phyloP scores from a whole-genome alignment of 2,113 vertebrate species.

The Clarias batrachus region DNA sequence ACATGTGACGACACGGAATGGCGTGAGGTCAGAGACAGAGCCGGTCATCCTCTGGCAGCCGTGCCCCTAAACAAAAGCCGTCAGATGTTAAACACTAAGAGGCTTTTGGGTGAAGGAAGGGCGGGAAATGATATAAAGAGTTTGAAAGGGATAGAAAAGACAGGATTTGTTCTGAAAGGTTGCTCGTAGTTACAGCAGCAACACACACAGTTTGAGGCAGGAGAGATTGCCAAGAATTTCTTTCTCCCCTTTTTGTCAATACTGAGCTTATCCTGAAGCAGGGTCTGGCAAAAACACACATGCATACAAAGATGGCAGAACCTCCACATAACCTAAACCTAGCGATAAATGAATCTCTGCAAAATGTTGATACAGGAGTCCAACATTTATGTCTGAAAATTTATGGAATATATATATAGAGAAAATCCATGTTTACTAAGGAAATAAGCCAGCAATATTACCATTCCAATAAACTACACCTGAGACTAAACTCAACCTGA shows the following conservation, averaged over 20 bases:
- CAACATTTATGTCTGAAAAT: not conserved
- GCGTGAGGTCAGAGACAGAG: conserved; percentile 14
- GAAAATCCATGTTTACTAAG: not conserved
- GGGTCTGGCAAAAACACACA: conserved; percentile 23
- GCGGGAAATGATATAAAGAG: conserved; percentile 45
- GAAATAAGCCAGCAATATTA: not conserved
- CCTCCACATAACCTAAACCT: not conserved
- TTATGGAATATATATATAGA: too few species aligned
- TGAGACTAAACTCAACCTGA: not conserved
- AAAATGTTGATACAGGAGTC: not conserved
- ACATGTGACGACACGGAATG: conserved; percentile 7
- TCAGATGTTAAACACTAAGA: conserved; percentile 30
- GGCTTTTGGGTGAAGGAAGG: not conserved
- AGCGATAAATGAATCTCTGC: not conserved
- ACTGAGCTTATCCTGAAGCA: conserved; percentile 22
- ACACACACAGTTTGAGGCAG: conserved; percentile 59
- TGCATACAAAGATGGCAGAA: not conserved
- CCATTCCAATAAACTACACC: not conserved
- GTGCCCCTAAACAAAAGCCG: not conserved
- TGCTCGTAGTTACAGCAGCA: conserved; percentile 60
- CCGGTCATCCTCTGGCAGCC: not conserved
- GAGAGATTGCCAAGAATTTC: conserved; percentile 49
- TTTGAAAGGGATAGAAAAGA: conserved; percentile 39
- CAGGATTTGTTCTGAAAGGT: conserved; percentile 64
- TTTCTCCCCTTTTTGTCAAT: conserved; percentile 39